Conservation (phyloP, 2,797 vertebrate genomes). For the Sebastes baramenuke region DNA sequence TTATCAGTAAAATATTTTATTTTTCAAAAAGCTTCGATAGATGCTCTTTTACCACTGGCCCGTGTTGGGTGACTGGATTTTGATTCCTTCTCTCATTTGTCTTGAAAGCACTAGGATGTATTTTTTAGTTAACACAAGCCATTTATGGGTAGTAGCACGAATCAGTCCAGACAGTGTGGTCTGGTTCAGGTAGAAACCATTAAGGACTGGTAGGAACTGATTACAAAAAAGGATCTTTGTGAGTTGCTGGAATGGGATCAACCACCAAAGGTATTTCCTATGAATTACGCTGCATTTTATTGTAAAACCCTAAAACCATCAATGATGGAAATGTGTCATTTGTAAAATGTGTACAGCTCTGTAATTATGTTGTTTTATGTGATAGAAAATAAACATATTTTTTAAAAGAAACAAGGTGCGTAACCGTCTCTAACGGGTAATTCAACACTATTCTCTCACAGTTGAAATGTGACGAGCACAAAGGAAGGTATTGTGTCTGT, state of each 20-base stretch:
- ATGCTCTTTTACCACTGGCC: constrained; percentile 73
- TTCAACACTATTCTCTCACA: background rate
- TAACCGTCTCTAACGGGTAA: background rate
- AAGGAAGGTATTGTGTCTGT: constrained; percentile 4
- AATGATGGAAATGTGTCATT: constrained; percentile 67
- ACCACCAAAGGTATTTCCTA: constrained; percentile 46
- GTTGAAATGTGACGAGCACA: background rate
- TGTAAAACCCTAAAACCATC: constrained; percentile 48
- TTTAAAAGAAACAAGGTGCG: constrained; percentile 65
- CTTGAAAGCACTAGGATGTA: constrained; percentile 59
- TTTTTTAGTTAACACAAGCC: constrained; percentile 47
- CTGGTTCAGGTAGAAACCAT: constrained; percentile 14
- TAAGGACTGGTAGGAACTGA: constrained; percentile 5
- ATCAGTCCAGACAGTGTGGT: constrained; percentile 21
- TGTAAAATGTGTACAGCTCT: constrained; percentile 86
- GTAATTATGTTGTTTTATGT: constrained; percentile 74
- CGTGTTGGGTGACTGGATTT: constrained; percentile 56
- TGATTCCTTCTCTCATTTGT: constrained; percentile 52
- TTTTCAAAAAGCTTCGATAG: constrained; percentile 72
- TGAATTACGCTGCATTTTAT: constrained; percentile 57
- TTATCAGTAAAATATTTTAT: constrained; percentile 83
- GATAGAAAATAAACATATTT: constrained; percentile 84
- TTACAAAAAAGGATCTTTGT: constrained; percentile 23
- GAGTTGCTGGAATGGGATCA: constrained; percentile 55
- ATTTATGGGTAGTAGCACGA: constrained; percentile 11